Percentiles rank a stretch among this genome's conserved stretches.
phyloP scores from a whole-genome alignment of 2,888 invertebrate genomes.

The Lasioglossum malachurum region DNA sequence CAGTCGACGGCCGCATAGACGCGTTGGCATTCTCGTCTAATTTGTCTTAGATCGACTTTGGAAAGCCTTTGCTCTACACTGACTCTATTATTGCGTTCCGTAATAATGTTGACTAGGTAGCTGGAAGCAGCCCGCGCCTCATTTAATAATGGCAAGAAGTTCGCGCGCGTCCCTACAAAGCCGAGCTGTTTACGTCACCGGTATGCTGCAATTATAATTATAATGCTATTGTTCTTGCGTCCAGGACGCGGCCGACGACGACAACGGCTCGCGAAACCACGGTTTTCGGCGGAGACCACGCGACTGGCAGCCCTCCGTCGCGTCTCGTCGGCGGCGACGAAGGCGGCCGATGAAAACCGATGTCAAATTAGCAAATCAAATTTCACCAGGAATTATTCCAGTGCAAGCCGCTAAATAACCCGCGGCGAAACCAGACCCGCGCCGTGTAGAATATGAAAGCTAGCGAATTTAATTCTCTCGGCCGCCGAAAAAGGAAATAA shows the following conservation, averaged over 20 bases:
- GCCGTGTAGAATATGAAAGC: slow-evolving; percentile 30
- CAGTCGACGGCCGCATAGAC: not conserved
- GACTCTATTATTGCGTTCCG: slow-evolving; percentile 59
- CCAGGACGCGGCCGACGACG: slow-evolving; percentile 25
- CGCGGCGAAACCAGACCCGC: slow-evolving; percentile 53
- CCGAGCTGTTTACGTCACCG: slow-evolving; percentile 69
- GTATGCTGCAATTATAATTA: slow-evolving; percentile 76
- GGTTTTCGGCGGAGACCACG: slow-evolving; percentile 20
- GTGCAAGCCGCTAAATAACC: slow-evolving; percentile 71
- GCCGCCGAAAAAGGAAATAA: slow-evolving; percentile 63
- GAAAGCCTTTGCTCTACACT: slow-evolving; percentile 42
- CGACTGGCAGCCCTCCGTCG: not conserved
- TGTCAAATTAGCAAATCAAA: slow-evolving; percentile 78
- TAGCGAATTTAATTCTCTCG: slow-evolving; percentile 55
- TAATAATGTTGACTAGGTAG: slow-evolving; percentile 62
- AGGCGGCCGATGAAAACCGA: slow-evolving; percentile 60
- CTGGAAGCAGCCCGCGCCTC: slow-evolving; percentile 57
- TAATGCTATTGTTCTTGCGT: slow-evolving; percentile 73
- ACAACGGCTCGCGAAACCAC: slow-evolving; percentile 23
- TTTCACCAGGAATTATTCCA: slow-evolving; percentile 75
- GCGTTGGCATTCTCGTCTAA: slow-evolving; percentile 17
- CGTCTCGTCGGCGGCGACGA: not conserved
- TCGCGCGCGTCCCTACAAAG: slow-evolving; percentile 62
- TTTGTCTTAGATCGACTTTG: slow-evolving; percentile 46
- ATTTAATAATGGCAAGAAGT: slow-evolving; percentile 74